phyloP scores from a whole-genome alignment of 2,113 vertebrate species.

The Hippoglossus stenolepis region DNA sequence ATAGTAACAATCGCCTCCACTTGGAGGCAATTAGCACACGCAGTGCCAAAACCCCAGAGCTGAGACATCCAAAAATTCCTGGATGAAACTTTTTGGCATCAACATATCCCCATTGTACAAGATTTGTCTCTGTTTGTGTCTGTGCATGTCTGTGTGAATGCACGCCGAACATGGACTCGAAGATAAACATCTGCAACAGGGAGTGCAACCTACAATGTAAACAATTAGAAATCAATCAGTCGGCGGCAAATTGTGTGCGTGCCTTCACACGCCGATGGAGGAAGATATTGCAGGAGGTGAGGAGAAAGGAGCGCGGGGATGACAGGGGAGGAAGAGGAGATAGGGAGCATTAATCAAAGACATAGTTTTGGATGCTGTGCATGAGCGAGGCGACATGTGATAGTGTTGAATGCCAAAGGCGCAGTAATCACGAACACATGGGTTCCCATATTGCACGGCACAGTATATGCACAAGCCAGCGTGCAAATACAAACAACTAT shows the following conservation, averaged over 20 bases:
- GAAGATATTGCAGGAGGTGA: constrained; percentile 35
- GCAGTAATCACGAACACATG: constrained; percentile 58
- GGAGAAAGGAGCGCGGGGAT: constrained; percentile 27
- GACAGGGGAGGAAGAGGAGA: background rate
- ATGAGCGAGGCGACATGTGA: constrained; percentile 36
- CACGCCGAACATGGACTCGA: constrained; percentile 26
- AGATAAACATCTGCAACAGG: constrained; percentile 68
- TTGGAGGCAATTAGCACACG: constrained; percentile 47
- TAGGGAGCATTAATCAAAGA: constrained; percentile 58
- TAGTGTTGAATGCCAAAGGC: constrained; percentile 31
- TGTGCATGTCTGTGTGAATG: constrained; percentile 44
- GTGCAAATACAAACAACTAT: constrained; percentile 53
- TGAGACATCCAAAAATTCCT: constrained; percentile 60
- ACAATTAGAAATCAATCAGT: constrained; percentile 74
- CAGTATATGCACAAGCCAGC: constrained; percentile 31
- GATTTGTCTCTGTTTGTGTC: constrained; percentile 50
- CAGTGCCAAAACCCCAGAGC: constrained; percentile 46
- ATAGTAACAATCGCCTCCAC: constrained; percentile 37
- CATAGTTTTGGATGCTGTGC: constrained; percentile 38
- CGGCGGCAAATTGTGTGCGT: constrained; percentile 46
- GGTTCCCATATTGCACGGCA: constrained; percentile 15
- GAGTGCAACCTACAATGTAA: constrained; percentile 61
- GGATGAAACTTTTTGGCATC: constrained; percentile 66
- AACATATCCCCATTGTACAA: constrained; percentile 37
- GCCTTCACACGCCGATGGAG: constrained; percentile 56